phyloP scores from a whole-genome alignment of 1,140 invertebrate genomes.

The Anthonomus grandis region DNA sequence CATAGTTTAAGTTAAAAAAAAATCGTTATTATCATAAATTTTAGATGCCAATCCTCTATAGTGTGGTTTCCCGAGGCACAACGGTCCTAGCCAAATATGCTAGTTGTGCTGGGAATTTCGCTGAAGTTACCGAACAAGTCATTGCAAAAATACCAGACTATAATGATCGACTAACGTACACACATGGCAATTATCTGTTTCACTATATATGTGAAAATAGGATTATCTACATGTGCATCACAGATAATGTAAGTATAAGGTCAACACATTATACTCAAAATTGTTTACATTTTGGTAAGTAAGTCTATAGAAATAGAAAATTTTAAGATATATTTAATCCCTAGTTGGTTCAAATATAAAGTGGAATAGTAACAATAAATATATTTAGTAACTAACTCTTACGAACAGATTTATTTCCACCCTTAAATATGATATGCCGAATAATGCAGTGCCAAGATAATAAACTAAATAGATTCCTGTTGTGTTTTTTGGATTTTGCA shows the following conservation, averaged over 20 bases:
- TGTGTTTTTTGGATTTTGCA: no score
- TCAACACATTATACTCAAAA: neutral
- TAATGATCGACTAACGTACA: slow-evolving; percentile 87
- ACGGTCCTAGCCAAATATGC: slow-evolving; percentile 87
- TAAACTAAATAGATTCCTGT: no score
- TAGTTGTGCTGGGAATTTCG: slow-evolving; percentile 87
- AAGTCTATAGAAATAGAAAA: no score
- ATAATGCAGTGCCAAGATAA: no score
- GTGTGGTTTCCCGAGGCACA: slow-evolving; percentile 82
- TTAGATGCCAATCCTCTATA: slow-evolving; percentile 83
- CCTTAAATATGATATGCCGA: no score
- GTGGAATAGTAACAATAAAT: no score
- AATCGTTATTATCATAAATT: slow-evolving; percentile 1
- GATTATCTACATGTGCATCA: slow-evolving; percentile 90
- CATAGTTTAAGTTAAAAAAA: no score
- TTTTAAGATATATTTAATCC: no score
- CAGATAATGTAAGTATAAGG: slow-evolving; percentile 81
- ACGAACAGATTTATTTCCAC: no score
- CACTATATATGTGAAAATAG: slow-evolving; percentile 86
- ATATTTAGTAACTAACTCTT: no score
- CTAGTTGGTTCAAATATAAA: no score
- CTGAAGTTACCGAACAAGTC: slow-evolving; percentile 90
- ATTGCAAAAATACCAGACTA: slow-evolving; percentile 78
- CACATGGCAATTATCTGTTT: slow-evolving; percentile 88
- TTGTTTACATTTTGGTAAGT: no score